A percentile compares a stretch with the other conserved stretches of the same genome.
phyloP scores from a whole-genome alignment of 2,113 vertebrate species.

The Nerophis lumbriciformis region DNA sequence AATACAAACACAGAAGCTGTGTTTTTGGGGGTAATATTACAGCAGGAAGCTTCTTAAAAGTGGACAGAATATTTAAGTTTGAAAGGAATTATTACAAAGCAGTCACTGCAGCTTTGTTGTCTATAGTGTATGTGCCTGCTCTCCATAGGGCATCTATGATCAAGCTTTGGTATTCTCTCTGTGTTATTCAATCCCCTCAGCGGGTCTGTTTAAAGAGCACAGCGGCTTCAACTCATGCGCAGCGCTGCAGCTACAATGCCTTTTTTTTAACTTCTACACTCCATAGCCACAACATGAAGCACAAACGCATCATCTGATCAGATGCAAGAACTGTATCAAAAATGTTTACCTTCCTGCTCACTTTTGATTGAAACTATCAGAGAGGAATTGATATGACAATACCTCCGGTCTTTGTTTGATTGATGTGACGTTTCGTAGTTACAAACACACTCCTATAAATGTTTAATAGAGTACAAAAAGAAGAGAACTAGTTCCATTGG shows the following conservation, averaged over 20 bases:
- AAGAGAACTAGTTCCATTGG: no score
- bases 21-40: background rate
- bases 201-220: slow-evolving; percentile 9
- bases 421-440: no score
- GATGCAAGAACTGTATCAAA: background rate
- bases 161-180: slow-evolving; percentile 22
- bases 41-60: background rate
- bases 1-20: background rate
- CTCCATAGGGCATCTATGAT: slow-evolving; percentile 13
- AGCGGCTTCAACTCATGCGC: background rate
- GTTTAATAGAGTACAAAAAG: no score
- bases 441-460: no score
- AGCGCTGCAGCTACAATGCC: slow-evolving; percentile 9
- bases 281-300: background rate
- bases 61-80: background rate
- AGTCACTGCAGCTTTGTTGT: slow-evolving; percentile 9
- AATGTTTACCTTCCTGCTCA: background rate
- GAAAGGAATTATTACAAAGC: slow-evolving; percentile 1
- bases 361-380: background rate
- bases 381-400: background rate
- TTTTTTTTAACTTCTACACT: slow-evolving; percentile 1
- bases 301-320: background rate
- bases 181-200: slow-evolving; percentile 2
- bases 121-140: slow-evolving; percentile 6
- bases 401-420: no score